These are phyloP conservation scores for Hyppa rectilinea DNA, from an alignment of 2,888 invertebrate genomes.

Conservation along the genomic window DNA sequence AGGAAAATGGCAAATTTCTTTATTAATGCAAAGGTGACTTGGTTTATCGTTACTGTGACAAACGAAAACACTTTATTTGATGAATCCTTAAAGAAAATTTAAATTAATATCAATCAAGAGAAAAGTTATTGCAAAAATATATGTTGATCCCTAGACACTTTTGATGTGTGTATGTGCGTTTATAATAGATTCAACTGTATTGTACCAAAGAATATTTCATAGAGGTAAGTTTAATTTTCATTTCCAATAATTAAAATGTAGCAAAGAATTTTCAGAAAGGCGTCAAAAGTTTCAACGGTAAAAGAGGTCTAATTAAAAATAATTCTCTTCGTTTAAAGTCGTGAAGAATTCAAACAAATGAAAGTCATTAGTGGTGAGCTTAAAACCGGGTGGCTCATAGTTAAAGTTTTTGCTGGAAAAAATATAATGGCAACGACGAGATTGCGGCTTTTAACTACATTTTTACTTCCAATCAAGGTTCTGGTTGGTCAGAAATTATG, in stretches of 20 bases:
- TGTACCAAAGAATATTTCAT: too few species aligned
- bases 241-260: constrained; percentile 30
- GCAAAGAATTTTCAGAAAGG: constrained; percentile 18
- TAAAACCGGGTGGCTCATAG: constrained; percentile 30
- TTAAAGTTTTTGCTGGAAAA: constrained; percentile 26
- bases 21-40: too few species aligned
- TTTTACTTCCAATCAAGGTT: not conserved
- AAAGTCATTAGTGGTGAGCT: constrained; percentile 42
- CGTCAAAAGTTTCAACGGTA: constrained; percentile 31
- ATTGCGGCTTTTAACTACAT: constrained; percentile 11
- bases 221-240: constrained; percentile 6
- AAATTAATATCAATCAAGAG: too few species aligned
- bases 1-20: too few species aligned
- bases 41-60: too few species aligned
- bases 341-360: constrained; percentile 52
- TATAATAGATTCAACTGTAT: too few species aligned
- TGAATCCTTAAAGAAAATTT: too few species aligned
- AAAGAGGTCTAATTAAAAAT: constrained; percentile 58
- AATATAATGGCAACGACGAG: constrained; percentile 2
- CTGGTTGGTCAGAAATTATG: not conserved
- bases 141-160: too few species aligned
- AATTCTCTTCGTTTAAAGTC: constrained; percentile 42
- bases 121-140: too few species aligned
- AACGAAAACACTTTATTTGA: too few species aligned
- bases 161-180: too few species aligned